Evolutionary conservation across 2,888 invertebrate species (phyloP), one percentile per base, ranked within the genome.

Genomic region (Drosophila planitibia): DNA sequence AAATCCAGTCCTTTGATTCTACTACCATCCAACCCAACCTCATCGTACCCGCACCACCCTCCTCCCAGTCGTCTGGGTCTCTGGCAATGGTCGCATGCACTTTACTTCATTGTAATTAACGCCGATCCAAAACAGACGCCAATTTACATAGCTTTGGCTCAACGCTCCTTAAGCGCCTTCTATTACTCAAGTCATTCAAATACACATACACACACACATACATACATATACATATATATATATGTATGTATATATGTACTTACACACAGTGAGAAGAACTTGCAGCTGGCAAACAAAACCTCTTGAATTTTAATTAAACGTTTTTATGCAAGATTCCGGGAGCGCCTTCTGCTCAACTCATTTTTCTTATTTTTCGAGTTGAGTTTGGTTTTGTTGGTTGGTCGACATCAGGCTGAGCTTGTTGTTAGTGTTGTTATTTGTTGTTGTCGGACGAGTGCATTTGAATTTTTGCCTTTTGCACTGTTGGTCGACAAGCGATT

Each of bases 231-330:
- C 16, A 22, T 22, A 22, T 22, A 44, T 22, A n/a, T 4, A 60
- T 14, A 37, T 44, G 5, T 22, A 22, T 47, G 10, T 41, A n/a
- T 16, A n/a, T 7, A 14, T 44, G 14, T 44, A 44, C 44, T 44
- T 12, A 47, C 2, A 67, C 6, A 62, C 19, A 41, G 52, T 44
- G 35, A 53, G 57, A 49, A 74, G 72, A 80, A 75, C 85, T 85
- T 81, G 82, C 89, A 86, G 89, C 86, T 72, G 60, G 79, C 68
- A 88, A 86, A 89, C 89, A 84, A 89, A 87, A 87, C 88, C 87
- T 87, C 87, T 87, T 87, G 87, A 87, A 87, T 89, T 87, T 87
- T 89, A 87, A 87, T 87, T 87, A 87, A 87, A 89, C 89, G 88
- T 87, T 87, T 85, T 87, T 87, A 83, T 87, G 89, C 89, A 85